Evolutionary conservation across 1,140 invertebrate genomes (phyloP), one percentile per base, ranked within the genome.

Genomic region (Drosophila ananassae): DNA sequence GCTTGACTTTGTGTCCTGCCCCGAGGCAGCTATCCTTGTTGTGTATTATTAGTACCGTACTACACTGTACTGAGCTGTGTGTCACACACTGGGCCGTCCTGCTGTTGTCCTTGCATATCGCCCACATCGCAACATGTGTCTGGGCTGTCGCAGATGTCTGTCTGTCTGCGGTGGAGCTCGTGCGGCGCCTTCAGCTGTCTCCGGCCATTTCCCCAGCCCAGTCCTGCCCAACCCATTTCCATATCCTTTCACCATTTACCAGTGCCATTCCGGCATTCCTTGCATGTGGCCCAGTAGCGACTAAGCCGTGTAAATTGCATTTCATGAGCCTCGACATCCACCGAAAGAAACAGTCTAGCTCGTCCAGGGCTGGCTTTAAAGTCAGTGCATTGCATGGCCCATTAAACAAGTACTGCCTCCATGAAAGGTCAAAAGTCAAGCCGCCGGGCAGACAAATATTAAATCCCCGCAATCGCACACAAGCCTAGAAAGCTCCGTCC

Each of bases 41-140:
- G 73, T 81, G 8, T 87, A 85, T 87, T 78, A 58, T 61, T 17
- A 21, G 13, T 46, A 2, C n/a, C 13, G n/a, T 41, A 32, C 32
- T 37, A n/a, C 4, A 37, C 41, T 21, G 13, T 44, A 44, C 41
- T 44, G 17, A 21, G 17, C 41, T 44, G 17, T 37, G 12, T n/a
- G 7, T 5, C 37, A 39, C 37, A 39, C 37, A 41, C n/a, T 41
- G 13, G 4, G 8, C 41, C 17, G 41, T 44, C 13, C 57, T 78
- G 64, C 60, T 67, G 73, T 72, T 75, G 50, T 60, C 60, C 53
- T 84, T 79, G 79, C 80, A 79, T 77, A 83, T 83, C 77, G 56
- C 30, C 53, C 59, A 77, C 47, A 64, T 54, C 28, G 51, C 25
- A 64, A 80, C 73, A 84, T 77, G 67, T 79, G 81, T 84, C 76